phyloP scores from a whole-genome alignment of 2,113 vertebrate genomes.

The Leiothrix lutea region DNA sequence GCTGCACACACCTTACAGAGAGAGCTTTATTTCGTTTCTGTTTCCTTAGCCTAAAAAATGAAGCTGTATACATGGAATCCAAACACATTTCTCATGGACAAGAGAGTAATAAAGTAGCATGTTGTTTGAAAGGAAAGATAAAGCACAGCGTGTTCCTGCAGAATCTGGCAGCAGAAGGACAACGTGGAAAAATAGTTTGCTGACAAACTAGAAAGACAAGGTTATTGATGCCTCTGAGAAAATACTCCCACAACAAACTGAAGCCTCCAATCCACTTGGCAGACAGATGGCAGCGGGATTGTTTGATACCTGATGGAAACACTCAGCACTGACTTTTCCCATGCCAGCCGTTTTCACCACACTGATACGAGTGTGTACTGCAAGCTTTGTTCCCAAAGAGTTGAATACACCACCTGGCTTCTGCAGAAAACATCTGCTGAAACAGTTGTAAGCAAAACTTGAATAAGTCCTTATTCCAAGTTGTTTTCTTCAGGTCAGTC shows the following conservation, averaged over 20 bases:
- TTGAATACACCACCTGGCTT: slow-evolving; percentile 25
- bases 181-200: slow-evolving; percentile 30
- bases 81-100: neutral
- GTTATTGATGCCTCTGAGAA: slow-evolving; percentile 42
- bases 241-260: slow-evolving; percentile 22
- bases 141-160: neutral
- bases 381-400: slow-evolving; percentile 41
- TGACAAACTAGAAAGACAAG: slow-evolving; percentile 44
- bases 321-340: slow-evolving; percentile 7
- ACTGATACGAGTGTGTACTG: neutral
- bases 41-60: slow-evolving; percentile 48
- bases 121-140: slow-evolving; percentile 11
- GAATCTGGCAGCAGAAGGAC: slow-evolving; percentile 54
- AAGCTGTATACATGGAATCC: slow-evolving; percentile 11
- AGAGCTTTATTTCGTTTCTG: slow-evolving; percentile 42
- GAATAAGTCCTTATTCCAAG: slow-evolving; percentile 17
- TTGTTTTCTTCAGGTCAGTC: slow-evolving; percentile 27
- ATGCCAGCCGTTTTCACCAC: neutral
- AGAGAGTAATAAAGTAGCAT: neutral
- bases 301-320: slow-evolving; percentile 29
- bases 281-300: neutral
- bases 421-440: slow-evolving; percentile 47
- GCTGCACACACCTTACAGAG: neutral
- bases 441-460: slow-evolving; percentile 20
- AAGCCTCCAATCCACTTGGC: slow-evolving; percentile 9